Evolutionary conservation across 1,140 invertebrate species (phyloP).

Genomic region (Hesperophylax magnus): DNA sequence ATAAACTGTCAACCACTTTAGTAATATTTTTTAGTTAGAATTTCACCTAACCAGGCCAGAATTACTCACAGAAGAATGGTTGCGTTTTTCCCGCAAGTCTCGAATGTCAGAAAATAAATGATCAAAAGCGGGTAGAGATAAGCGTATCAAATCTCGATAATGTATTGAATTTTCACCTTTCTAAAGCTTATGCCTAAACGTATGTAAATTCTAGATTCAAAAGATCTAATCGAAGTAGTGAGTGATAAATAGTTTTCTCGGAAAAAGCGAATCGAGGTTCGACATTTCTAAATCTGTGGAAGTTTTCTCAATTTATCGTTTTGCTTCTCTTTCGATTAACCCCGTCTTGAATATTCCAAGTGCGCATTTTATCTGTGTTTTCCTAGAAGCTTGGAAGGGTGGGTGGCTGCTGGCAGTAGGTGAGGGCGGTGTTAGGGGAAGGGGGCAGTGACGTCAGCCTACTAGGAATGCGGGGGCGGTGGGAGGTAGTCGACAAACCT

Average conservation of each 20-base stretch:
- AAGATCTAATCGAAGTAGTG: too few species aligned
- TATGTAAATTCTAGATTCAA: too few species aligned
- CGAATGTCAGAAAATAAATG: too few species aligned
- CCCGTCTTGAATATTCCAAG: conserved; percentile 27
- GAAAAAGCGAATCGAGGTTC: background rate
- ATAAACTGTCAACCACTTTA: too few species aligned
- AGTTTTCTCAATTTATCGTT: conserved; percentile 2
- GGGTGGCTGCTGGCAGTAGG: background rate
- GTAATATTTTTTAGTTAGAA: too few species aligned
- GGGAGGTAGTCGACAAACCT: background rate
- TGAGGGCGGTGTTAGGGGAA: background rate
- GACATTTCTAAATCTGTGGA: background rate
- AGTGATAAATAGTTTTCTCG: background rate
- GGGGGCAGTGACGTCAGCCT: conserved; percentile 34
- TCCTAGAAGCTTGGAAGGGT: conserved; percentile 8
- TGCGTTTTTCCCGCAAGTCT: too few species aligned
- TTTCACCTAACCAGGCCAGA: too few species aligned
- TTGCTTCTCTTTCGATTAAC: conserved; percentile 32
- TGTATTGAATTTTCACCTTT: too few species aligned
- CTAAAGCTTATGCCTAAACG: too few species aligned
- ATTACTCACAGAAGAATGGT: too few species aligned
- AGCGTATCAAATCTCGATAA: too few species aligned
- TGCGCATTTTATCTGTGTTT: conserved; percentile 2
- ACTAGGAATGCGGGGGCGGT: conserved; percentile 3
- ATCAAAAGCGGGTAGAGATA: too few species aligned